A percentile compares a stretch with the other conserved stretches of the same genome.
Conservation (phyloP, 2,797 vertebrate species). For the Amblyraja radiata region DNA sequence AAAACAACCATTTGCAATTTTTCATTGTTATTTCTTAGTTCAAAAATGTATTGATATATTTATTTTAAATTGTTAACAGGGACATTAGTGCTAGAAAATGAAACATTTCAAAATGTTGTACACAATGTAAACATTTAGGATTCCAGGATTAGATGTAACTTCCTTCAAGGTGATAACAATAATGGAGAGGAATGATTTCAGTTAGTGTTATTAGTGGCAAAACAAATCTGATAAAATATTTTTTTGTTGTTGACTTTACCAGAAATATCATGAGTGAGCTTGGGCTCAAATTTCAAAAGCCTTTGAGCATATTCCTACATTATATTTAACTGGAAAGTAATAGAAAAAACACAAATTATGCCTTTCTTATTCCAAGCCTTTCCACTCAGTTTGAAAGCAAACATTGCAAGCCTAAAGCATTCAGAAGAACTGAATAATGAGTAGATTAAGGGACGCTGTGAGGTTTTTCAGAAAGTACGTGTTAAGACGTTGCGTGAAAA, state of each 20-base stretch:
- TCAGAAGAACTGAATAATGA: no score
- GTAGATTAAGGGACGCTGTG: background rate
- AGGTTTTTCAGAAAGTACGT: background rate
- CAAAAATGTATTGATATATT: background rate
- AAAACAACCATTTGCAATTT: background rate
- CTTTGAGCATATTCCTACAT: background rate
- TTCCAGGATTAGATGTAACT: background rate
- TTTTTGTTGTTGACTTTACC: background rate
- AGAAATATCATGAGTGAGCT: background rate
- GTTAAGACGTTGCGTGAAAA: background rate
- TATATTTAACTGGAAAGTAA: background rate
- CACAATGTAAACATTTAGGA: background rate
- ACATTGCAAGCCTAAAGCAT: no score
- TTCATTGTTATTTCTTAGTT: background rate
- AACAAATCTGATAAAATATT: background rate
- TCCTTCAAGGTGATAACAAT: background rate
- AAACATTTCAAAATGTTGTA: background rate
- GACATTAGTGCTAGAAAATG: background rate
- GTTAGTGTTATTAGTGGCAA: background rate
- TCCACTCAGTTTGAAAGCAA: background rate
- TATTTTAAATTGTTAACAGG: background rate
- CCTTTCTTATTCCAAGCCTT: background rate
- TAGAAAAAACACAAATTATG: background rate
- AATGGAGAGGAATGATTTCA: background rate
- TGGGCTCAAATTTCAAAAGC: background rate